Conservation (phyloP, 2,888 invertebrate genomes). For the Anagyrus pseudococci region DNA sequence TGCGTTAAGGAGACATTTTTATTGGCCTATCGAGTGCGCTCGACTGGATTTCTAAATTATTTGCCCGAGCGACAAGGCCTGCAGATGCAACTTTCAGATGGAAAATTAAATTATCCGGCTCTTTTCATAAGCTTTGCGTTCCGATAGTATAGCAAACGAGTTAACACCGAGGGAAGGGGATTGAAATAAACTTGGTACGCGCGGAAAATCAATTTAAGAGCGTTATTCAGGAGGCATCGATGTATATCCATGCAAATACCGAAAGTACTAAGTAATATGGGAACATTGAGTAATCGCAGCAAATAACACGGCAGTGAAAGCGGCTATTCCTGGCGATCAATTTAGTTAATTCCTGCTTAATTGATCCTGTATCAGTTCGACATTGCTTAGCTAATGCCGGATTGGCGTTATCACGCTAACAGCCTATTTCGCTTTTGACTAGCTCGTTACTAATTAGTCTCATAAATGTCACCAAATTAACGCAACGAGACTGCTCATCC, state of each 20-base stretch:
- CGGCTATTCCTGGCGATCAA: constrained; percentile 21
- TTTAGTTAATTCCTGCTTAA: constrained; percentile 32
- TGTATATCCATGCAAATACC: background rate
- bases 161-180: too few species aligned
- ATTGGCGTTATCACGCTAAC: constrained; percentile 25
- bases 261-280: background rate
- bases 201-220: too few species aligned
- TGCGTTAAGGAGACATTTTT: too few species aligned
- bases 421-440: constrained; percentile 22
- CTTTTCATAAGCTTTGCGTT: too few species aligned
- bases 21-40: too few species aligned
- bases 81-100: too few species aligned
- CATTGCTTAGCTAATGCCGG: constrained; percentile 22
- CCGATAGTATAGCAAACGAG: too few species aligned
- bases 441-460: constrained; percentile 26
- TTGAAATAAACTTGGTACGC: too few species aligned
- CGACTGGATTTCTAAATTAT: too few species aligned
- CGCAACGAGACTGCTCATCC: constrained; percentile 13
- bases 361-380: constrained; percentile 31
- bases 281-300: constrained; percentile 10
- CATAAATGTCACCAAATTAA: constrained; percentile 31
- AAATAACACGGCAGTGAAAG: constrained; percentile 22
- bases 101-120: too few species aligned
- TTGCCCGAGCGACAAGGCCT: too few species aligned
- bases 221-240: too few species aligned